Base-by-base conservation (phyloP, 2,113 vertebrate genomes). In the Motacilla alba region DNA sequence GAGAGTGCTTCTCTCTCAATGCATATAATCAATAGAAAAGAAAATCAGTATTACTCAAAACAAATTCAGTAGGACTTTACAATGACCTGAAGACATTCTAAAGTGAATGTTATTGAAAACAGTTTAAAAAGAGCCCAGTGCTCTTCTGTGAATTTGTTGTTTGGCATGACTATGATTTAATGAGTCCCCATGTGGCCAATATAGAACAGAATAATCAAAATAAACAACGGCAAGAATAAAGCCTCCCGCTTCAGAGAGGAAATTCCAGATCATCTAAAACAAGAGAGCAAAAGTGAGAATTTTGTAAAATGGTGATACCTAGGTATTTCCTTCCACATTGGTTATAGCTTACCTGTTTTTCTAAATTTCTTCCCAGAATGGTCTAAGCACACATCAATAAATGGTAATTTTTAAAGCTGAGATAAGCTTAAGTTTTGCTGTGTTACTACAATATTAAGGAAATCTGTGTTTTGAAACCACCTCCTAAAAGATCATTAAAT, bases 101-200 rank as follows among this genome's bases (percentile, higher is more conserved):
- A 18, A 52, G 31, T 52, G 37, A 43, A 56, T 17, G 41, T 16
- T 76, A 76, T 0, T 72, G 41, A 63, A 81, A 81, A 87, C 66
- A 35, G 62, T 74, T 77, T 13, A 5, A 68, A 87, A 53, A 44
- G 56, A 79, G 21, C 26, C 72, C 50, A 46, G 43, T 81, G 43
- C 67, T 87, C 81, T 91, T 93, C 79, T 44, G 28, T 86, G 81
- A 90, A 87, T 39, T 26, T 39, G 60, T 50, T 43, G 21, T 39
- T 85, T 92, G 85, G 91, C 74, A 35, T 44, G 27, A 88, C 52
- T 60, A 49, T 85, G 50, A 94, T 79, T 86, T 94, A 96, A 96
- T 76, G 79, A 96, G 91, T 81, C 94, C 84, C 70, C 49, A 30
- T 49, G 62, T 87, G 93, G 95, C 95, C 84, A 63, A 90, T 75